Percentiles rank a stretch among this genome's conserved stretches.
Evolutionary conservation across 2,113 vertebrate species (phyloP).

Genomic region (Pristiophorus japonicus): DNA sequence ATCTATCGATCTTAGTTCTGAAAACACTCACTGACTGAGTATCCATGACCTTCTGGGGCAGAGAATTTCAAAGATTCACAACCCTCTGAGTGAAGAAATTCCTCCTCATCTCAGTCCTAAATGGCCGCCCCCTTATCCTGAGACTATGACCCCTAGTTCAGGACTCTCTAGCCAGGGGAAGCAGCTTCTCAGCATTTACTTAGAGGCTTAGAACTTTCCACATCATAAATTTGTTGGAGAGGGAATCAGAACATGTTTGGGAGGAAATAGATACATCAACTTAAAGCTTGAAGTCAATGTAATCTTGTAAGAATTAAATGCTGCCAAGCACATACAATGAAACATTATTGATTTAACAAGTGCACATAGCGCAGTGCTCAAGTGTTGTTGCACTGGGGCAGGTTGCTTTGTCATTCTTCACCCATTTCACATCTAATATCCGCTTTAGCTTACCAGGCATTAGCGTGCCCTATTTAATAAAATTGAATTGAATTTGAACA

Average conservation of each 20-base stretch:
- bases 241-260: not conserved
- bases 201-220: not conserved
- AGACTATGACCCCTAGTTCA: too few species aligned
- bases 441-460: not conserved
- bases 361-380: not conserved
- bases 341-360: conserved; percentile 10
- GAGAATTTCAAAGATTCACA: too few species aligned
- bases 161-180: too few species aligned
- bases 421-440: not conserved
- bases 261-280: not conserved
- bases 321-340: not conserved
- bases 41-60: too few species aligned
- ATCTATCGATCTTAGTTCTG: too few species aligned
- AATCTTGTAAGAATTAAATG: not conserved
- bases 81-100: too few species aligned
- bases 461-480: not conserved
- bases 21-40: too few species aligned
- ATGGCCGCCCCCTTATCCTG: too few species aligned
- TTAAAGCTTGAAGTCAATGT: not conserved
- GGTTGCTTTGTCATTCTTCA: not conserved
- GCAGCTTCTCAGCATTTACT: too few species aligned
- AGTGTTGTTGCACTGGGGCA: not conserved
- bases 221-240: not conserved
- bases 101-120: too few species aligned
- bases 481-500: conserved; percentile 14